Conservation (phyloP, 1,140 invertebrate species). For the Diabrotica virgifera region DNA sequence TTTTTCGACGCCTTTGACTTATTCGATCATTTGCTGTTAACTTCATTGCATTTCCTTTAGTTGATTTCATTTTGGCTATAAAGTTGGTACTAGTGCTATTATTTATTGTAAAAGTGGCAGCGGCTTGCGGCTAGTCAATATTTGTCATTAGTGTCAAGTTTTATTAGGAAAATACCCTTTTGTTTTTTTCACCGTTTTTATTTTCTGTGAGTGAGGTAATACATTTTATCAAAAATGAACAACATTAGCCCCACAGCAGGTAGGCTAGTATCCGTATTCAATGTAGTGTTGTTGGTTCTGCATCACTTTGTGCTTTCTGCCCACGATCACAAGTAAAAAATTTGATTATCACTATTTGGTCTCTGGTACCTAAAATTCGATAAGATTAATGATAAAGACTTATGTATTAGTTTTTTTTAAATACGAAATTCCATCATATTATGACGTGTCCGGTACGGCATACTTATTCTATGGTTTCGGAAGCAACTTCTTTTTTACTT, state of each 20-base stretch:
- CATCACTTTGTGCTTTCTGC: not conserved
- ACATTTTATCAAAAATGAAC: conserved; percentile 12
- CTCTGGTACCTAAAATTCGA: not conserved
- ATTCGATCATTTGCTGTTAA: too few relatives aligned
- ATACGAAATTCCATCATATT: not conserved
- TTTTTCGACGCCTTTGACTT: too few relatives aligned
- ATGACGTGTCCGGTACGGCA: not conserved
- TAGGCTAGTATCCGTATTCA: not conserved
- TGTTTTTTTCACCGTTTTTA: not conserved
- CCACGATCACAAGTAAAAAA: too few relatives aligned
- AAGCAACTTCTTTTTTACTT: not conserved
- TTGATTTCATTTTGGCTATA: too few relatives aligned
- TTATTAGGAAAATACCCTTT: not conserved
- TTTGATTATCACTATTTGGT: too few relatives aligned
- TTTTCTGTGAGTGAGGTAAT: conserved; percentile 6
- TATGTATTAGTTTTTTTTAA: not conserved
- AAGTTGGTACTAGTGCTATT: too few relatives aligned
- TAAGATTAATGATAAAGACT: not conserved
- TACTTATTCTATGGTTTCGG: not conserved
- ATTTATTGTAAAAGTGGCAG: too few relatives aligned
- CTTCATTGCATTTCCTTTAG: too few relatives aligned
- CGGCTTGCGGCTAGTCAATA: not conserved
- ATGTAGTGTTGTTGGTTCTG: not conserved
- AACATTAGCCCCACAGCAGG: conserved; percentile 10
- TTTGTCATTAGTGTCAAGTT: not conserved